Evolutionary conservation across 64 coral and sea anemone species (phyloP).

Genomic region (Montipora foliosa): DNA sequence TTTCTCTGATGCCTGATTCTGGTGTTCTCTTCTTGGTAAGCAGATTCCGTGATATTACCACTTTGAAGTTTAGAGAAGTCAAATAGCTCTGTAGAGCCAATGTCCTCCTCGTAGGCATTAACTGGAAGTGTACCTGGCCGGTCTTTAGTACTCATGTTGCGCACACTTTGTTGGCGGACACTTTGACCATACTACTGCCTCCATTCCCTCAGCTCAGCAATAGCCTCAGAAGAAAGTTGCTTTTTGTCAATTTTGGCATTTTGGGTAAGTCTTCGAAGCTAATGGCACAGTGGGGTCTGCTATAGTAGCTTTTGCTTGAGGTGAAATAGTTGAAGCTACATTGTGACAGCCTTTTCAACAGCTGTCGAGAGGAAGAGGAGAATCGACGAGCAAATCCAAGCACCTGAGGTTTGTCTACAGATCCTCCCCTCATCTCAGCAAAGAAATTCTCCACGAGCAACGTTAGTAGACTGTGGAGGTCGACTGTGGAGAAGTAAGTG

Average conservation of each 20-base stretch:
- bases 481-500: too few species aligned
- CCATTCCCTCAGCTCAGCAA: slow-evolving; percentile 29
- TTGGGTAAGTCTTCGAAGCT: slow-evolving; percentile 25
- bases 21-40: not conserved
- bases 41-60: too few species aligned
- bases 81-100: not conserved
- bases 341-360: slow-evolving; percentile 43
- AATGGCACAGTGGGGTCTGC: slow-evolving; percentile 26
- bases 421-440: slow-evolving; percentile 58
- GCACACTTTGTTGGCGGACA: slow-evolving; percentile 61
- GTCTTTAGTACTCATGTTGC: slow-evolving; percentile 75
- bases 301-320: slow-evolving; percentile 41
- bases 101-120: slow-evolving; percentile 58
- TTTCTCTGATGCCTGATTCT: not conserved
- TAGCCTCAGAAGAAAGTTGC: not conserved
- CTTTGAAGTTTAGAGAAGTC: too few species aligned
- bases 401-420: slow-evolving; percentile 38
- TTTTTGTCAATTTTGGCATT: slow-evolving; percentile 38
- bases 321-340: slow-evolving; percentile 36
- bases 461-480: not conserved
- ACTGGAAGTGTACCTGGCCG: slow-evolving; percentile 46
- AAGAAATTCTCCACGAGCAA: slow-evolving; percentile 57
- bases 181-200: slow-evolving; percentile 32
- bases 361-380: slow-evolving; percentile 18
- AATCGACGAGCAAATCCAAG: slow-evolving; percentile 3